A percentile compares a stretch with the other conserved stretches of the same genome.
These are phyloP conservation scores for Cyanoderma ruficeps DNA, from an alignment of 2,113 vertebrate genomes.

Conservation along the genomic window DNA sequence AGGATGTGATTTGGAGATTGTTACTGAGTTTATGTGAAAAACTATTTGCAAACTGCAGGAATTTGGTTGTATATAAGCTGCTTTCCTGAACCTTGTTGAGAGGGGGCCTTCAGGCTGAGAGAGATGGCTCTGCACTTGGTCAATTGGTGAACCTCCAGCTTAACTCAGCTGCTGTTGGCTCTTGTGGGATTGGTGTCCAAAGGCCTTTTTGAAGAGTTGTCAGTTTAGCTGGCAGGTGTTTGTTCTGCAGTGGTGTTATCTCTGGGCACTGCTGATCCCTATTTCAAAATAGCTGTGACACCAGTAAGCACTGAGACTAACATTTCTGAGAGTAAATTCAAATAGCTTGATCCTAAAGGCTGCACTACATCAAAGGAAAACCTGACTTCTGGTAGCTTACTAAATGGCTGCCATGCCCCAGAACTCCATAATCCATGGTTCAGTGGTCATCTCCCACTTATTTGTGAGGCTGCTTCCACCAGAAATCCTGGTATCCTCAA, in stretches of 20 bases:
- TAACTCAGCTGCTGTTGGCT: neutral
- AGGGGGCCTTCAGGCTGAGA: neutral
- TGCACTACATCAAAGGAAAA: neutral
- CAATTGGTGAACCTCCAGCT: neutral
- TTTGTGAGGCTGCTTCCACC: neutral
- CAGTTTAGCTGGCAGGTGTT: slow-evolving; percentile 35
- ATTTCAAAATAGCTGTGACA: slow-evolving; percentile 7
- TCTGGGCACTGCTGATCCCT: neutral
- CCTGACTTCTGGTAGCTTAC: neutral
- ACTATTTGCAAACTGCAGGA: neutral
- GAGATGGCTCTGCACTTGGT: neutral
- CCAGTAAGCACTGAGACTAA: neutral
- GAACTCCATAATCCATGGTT: neutral
- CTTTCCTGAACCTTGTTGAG: neutral
- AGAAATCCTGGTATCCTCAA: neutral
- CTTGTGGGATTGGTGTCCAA: neutral
- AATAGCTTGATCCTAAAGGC: neutral
- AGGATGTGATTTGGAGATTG: neutral
- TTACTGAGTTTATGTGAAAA: neutral
- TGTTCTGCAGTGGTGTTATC: neutral
- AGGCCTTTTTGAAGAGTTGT: slow-evolving; percentile 9
- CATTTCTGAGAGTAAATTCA: neutral
- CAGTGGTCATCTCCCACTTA: neutral
- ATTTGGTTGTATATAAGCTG: accelerated
- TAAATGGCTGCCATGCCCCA: neutral